Evolutionary conservation across 2,113 vertebrate species (phyloP).

Genomic region (Smithornis capensis): DNA sequence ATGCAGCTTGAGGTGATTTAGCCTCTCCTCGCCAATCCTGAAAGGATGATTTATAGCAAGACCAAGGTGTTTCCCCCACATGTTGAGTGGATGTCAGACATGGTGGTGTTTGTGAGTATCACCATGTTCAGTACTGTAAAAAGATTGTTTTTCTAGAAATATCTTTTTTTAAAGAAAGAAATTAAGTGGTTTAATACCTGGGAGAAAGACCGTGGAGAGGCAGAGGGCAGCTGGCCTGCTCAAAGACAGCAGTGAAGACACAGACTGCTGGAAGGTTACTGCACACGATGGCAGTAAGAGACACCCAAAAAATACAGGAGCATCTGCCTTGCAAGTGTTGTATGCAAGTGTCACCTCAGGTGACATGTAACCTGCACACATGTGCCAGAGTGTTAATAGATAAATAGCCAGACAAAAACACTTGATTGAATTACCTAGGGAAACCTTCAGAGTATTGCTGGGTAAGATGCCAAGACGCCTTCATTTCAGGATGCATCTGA

Average conservation of each 20-base stretch:
- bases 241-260: neutral
- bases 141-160: neutral
- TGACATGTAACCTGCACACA: fast-evolving
- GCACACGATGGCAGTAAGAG: neutral
- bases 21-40: neutral
- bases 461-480: neutral
- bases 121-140: neutral
- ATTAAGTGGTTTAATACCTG: too few species aligned
- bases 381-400: fast-evolving
- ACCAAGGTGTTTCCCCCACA: neutral
- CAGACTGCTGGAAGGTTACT: neutral
- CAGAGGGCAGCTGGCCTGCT: neutral
- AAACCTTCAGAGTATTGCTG: neutral
- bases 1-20: neutral
- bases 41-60: neutral
- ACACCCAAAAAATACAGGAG: neutral
- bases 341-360: neutral
- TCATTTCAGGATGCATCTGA: neutral
- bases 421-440: neutral
- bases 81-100: neutral
- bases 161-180: fast-evolving
- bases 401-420: neutral
- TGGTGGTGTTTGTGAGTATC: neutral
- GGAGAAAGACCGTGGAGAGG: neutral
- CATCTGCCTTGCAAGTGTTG: neutral